Percentiles rank a stretch among this genome's conserved stretches.
phyloP scores from a whole-genome alignment of 2,888 invertebrate species.

The Eupeodes luniger region DNA sequence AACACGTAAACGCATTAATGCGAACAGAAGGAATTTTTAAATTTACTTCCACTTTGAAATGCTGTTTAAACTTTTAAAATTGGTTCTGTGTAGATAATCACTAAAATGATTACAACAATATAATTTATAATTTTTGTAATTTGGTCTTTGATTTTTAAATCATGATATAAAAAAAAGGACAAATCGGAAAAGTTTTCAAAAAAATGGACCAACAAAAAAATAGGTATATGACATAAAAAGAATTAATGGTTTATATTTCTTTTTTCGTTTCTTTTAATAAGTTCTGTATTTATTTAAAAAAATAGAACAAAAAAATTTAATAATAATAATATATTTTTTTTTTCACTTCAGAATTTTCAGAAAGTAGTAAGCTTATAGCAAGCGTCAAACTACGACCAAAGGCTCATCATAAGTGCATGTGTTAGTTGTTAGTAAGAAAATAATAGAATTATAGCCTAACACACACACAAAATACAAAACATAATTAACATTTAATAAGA shows the following conservation, averaged over 20 bases:
- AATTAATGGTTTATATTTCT: not conserved
- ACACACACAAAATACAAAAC: no score
- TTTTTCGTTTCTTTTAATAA: not conserved
- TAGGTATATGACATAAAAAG: not conserved
- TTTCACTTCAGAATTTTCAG: no score
- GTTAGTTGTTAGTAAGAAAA: no score
- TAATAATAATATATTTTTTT: no score
- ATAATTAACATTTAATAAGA: no score
- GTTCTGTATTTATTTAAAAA: not conserved
- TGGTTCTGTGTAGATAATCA: conserved; percentile 56
- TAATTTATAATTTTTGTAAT: conserved; percentile 58
- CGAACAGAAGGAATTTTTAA: conserved; percentile 65
- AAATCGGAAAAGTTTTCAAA: not conserved
- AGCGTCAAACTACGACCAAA: no score
- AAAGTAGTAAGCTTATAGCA: no score
- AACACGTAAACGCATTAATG: conserved; percentile 63
- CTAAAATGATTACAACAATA: conserved; percentile 52
- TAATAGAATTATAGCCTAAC: no score
- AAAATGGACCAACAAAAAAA: not conserved
- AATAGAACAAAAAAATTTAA: no score
- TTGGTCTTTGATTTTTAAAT: conserved; percentile 56
- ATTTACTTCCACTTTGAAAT: conserved; percentile 63
- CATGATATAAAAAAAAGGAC: not conserved
- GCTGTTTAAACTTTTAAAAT: conserved; percentile 67
- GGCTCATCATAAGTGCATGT: no score